phyloP scores from a whole-genome alignment of 2,888 invertebrate genomes.

The Chaetogeoica ovagalla region DNA sequence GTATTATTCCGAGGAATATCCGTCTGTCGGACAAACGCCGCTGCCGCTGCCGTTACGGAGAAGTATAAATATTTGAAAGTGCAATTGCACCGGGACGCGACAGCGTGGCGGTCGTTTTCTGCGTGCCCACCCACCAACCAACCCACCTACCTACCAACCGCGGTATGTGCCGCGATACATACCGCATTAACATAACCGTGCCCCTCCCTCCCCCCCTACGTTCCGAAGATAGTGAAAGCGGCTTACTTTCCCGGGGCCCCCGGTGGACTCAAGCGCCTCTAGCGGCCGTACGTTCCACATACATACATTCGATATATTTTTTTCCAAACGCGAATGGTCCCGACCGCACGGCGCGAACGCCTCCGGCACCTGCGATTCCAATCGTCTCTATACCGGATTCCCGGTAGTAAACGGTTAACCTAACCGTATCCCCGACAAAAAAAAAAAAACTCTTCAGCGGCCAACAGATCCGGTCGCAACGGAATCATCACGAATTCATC shows the following conservation, averaged over 20 bases:
- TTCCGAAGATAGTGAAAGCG: constrained; percentile 51
- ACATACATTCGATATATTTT: constrained; percentile 23
- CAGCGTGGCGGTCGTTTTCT: background rate
- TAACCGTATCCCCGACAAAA: constrained; percentile 20
- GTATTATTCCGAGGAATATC: no score
- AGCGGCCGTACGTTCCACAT: constrained; percentile 48
- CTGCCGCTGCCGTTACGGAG: background rate
- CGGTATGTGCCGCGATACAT: no score
- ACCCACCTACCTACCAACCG: no score
- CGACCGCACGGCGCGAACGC: background rate
- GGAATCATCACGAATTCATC: background rate
- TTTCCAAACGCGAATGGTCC: constrained; percentile 22
- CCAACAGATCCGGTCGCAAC: constrained; percentile 43
- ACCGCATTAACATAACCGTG: no score
- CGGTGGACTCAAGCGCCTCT: constrained; percentile 47
- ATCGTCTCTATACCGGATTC: constrained; percentile 45
- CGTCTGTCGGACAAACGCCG: no score
- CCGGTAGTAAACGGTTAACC: no score
- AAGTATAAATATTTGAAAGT: constrained; percentile 44
- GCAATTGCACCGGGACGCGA: constrained; percentile 34
- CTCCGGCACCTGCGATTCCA: constrained; percentile 31
- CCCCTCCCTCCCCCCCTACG: background rate
- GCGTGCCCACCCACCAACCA: background rate
- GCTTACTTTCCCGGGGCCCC: constrained; percentile 45
- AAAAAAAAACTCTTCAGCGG: constrained; percentile 18